Percentiles rank a stretch among this genome's conserved stretches.
Conservation (phyloP, 1,140 invertebrate species). For the Neodiprion lecontei region DNA sequence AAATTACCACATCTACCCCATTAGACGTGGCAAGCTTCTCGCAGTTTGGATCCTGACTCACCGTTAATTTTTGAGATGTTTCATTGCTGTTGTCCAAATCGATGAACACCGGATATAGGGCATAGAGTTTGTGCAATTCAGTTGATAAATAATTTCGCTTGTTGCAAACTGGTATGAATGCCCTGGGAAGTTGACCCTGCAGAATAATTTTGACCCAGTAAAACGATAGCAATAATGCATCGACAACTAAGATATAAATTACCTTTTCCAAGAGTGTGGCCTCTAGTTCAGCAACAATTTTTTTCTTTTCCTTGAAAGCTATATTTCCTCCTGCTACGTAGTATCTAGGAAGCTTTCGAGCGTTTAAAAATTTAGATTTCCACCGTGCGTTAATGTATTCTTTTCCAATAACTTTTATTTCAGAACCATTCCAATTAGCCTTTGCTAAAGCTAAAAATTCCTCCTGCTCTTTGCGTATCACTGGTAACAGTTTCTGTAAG, state of each 20-base stretch:
- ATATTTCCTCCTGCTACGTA: conserved; percentile 38
- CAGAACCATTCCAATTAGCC: conserved; percentile 30
- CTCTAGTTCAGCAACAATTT: conserved; percentile 30
- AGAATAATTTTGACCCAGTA: conserved; percentile 16
- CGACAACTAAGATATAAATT: neutral
- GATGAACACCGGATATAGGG: conserved; percentile 17
- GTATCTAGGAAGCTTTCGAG: conserved; percentile 37
- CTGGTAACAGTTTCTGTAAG: conserved; percentile 31
- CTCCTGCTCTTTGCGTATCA: conserved; percentile 39
- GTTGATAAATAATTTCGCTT: conserved; percentile 8
- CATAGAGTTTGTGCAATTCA: conserved; percentile 12
- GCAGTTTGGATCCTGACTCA: conserved; percentile 55
- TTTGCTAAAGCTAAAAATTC: conserved; percentile 38
- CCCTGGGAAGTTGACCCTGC: conserved; percentile 30
- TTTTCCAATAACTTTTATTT: conserved; percentile 22
- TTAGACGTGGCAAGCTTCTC: conserved; percentile 44
- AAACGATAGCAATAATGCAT: too few relatives aligned
- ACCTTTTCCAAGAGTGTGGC: conserved; percentile 32
- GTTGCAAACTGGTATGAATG: conserved; percentile 27
- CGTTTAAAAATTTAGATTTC: conserved; percentile 32
- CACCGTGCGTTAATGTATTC: conserved; percentile 34
- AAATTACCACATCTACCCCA: conserved; percentile 58
- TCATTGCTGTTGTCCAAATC: neutral
- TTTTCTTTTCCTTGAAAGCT: conserved; percentile 32
- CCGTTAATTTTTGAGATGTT: conserved; percentile 33